Percentiles rank a stretch among this genome's conserved stretches.
Conservation (phyloP, 2,113 vertebrate species). For the Tamias sibiricus region DNA sequence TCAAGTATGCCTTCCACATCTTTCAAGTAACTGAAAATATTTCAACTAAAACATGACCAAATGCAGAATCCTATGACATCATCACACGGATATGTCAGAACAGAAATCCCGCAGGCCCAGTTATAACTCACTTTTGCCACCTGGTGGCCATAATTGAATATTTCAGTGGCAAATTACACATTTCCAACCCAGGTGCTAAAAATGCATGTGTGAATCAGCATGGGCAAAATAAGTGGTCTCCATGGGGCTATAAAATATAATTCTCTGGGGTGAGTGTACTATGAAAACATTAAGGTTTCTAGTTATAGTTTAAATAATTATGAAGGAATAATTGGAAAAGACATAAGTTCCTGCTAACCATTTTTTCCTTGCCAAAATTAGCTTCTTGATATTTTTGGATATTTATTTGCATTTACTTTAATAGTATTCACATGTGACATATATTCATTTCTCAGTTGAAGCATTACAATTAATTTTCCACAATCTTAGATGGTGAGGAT, state of each 20-base stretch:
- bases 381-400: not conserved
- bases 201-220: not conserved
- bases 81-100: not conserved
- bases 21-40: not conserved
- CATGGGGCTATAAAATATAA: not conserved
- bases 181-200: not conserved
- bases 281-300: not conserved
- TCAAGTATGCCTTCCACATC: not conserved
- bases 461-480: not conserved
- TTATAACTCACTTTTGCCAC: constrained; percentile 51
- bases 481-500: not conserved
- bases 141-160: constrained; percentile 40
- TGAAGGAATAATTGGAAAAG: not conserved
- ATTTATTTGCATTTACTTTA: not conserved
- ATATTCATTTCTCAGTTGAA: not conserved
- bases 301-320: not conserved
- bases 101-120: not conserved
- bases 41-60: not conserved
- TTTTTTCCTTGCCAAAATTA: not conserved
- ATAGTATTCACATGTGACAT: not conserved
- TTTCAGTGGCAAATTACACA: not conserved
- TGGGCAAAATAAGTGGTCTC: not conserved
- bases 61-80: not conserved
- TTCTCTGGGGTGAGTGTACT: not conserved
- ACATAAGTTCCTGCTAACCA: not conserved